Conservation (phyloP, 2,113 vertebrate genomes). For the Oryzias curvinotus region DNA sequence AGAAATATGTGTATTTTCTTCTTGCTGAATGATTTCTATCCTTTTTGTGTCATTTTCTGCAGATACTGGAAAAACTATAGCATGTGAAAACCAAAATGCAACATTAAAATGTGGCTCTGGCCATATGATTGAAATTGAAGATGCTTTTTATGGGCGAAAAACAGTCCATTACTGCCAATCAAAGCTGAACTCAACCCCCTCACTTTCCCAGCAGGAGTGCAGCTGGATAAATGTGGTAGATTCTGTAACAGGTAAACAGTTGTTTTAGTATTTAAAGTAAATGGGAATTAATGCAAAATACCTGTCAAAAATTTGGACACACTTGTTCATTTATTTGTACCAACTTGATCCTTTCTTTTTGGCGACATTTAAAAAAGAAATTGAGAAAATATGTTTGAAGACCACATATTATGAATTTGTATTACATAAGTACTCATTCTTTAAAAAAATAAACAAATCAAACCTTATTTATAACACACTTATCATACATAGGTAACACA, state of each 20-base stretch:
- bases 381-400: too few relatives aligned
- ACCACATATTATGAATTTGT: too few relatives aligned
- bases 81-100: slow-evolving; percentile 82
- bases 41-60: background rate
- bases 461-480: too few relatives aligned
- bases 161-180: slow-evolving; percentile 83
- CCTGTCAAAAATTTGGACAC: too few relatives aligned
- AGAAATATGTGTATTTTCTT: background rate
- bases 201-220: slow-evolving; percentile 77
- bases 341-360: too few relatives aligned
- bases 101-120: slow-evolving; percentile 88
- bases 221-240: slow-evolving; percentile 83
- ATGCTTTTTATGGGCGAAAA: slow-evolving; percentile 86
- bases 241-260: slow-evolving; percentile 83
- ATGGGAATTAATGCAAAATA: too few relatives aligned
- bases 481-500: too few relatives aligned
- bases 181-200: slow-evolving; percentile 12
- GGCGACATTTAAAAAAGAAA: too few relatives aligned
- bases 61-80: slow-evolving; percentile 82
- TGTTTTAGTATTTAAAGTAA: too few relatives aligned
- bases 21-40: background rate
- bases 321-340: too few relatives aligned
- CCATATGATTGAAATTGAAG: slow-evolving; percentile 84
- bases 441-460: too few relatives aligned
- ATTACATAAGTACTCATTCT: too few relatives aligned